These are phyloP conservation scores for Semaprochilodus insignis DNA, from an alignment of 2,797 vertebrate species.

Conservation along the genomic window DNA sequence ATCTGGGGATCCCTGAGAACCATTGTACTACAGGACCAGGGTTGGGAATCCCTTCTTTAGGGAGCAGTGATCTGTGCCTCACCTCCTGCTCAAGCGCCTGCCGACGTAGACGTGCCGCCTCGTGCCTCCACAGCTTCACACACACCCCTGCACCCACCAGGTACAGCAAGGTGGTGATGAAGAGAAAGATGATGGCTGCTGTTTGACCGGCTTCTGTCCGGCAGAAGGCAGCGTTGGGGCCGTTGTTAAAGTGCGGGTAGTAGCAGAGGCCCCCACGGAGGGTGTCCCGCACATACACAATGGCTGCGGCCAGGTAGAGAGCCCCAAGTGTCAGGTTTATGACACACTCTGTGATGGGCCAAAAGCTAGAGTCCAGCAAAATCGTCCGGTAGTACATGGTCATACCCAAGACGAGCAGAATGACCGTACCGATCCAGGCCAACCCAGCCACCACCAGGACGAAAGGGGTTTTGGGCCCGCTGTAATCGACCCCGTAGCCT, in stretches of 20 bases:
- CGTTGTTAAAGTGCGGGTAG: slow-evolving; percentile 85
- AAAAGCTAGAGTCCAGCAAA: slow-evolving; percentile 92
- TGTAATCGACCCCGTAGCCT: slow-evolving; percentile 77
- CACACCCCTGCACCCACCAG: slow-evolving; percentile 84
- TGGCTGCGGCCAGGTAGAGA: slow-evolving; percentile 85
- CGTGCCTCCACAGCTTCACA: slow-evolving; percentile 93
- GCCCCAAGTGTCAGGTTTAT: slow-evolving; percentile 86
- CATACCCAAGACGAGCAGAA: slow-evolving; percentile 91
- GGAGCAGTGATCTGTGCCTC: not conserved
- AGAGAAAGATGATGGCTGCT: slow-evolving; percentile 91
- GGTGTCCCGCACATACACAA: slow-evolving; percentile 91
- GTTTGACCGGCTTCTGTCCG: slow-evolving; percentile 92
- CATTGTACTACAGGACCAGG: not conserved
- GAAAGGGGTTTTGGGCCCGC: slow-evolving; percentile 91
- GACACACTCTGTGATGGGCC: slow-evolving; percentile 91
- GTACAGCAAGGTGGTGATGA: slow-evolving; percentile 87
- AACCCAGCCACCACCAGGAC: slow-evolving; percentile 88
- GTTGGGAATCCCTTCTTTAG: not conserved
- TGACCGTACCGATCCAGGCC: slow-evolving; percentile 88
- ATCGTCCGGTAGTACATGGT: slow-evolving; percentile 94
- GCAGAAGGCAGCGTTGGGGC: slow-evolving; percentile 86
- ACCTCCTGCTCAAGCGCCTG: slow-evolving; percentile 84
- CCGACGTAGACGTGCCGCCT: slow-evolving; percentile 83
- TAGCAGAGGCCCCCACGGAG: slow-evolving; percentile 91
- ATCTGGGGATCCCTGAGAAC: too few relatives aligned